These are phyloP conservation scores for Cecropterus lyciades DNA, from an alignment of 1,140 invertebrate species.

Conservation along the genomic window DNA sequence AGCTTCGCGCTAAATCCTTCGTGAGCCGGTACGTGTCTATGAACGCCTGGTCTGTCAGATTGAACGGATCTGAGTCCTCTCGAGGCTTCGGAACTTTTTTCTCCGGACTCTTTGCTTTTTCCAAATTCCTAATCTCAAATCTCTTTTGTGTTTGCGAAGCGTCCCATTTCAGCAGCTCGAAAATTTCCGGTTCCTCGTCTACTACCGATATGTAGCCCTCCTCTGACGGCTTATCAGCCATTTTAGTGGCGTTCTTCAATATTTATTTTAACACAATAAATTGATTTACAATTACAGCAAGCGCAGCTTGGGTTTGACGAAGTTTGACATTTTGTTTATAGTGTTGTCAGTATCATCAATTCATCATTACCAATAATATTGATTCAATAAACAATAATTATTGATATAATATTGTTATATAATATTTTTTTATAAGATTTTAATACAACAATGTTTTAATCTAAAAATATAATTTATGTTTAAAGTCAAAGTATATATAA, in stretches of 20 bases:
- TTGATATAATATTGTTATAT: too few species aligned
- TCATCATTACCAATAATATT: neutral
- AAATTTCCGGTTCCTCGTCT: constrained; percentile 76
- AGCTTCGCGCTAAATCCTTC: constrained; percentile 67
- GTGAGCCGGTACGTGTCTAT: constrained; percentile 67
- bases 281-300: constrained; percentile 59
- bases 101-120: constrained; percentile 70
- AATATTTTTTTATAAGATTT: too few species aligned
- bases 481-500: neutral
- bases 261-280: constrained; percentile 46
- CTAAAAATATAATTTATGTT: too few species aligned
- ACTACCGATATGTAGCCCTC: constrained; percentile 78
- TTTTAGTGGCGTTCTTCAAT: constrained; percentile 52
- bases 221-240: constrained; percentile 75
- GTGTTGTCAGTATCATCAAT: constrained; percentile 24
- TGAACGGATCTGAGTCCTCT: constrained; percentile 68
- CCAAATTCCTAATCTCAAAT: constrained; percentile 59
- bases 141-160: constrained; percentile 67
- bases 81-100: constrained; percentile 56
- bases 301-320: constrained; percentile 52
- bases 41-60: constrained; percentile 65
- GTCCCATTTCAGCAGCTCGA: constrained; percentile 76
- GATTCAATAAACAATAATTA: too few species aligned
- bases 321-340: constrained; percentile 34
- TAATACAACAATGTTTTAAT: neutral